Evolutionary conservation across 2,888 invertebrate species (phyloP).

Genomic region (Agriopis leucophaearia): DNA sequence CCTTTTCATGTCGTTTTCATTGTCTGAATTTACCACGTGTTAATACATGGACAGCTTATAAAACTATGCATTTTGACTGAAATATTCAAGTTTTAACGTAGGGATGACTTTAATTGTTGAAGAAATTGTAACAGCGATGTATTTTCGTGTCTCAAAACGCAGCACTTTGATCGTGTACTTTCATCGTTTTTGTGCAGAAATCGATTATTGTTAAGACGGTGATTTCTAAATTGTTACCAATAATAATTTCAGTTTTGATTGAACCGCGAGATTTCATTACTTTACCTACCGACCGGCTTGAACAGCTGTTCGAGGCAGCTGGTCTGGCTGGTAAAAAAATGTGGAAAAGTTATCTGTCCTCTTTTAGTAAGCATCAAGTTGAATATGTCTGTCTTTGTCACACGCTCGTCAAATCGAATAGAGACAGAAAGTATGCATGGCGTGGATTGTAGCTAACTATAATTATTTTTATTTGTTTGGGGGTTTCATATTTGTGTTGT

Average conservation of each 20-base stretch:
- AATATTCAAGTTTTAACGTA: background rate
- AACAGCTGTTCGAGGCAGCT: slow-evolving; percentile 85
- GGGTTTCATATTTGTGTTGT: slow-evolving; percentile 1
- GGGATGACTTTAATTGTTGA: background rate
- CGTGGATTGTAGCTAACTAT: background rate
- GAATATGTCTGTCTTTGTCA: slow-evolving; percentile 65
- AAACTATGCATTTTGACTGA: background rate
- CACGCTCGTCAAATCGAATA: slow-evolving; percentile 54
- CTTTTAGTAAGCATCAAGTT: slow-evolving; percentile 65
- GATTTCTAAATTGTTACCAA: background rate
- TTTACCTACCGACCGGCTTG: slow-evolving; percentile 66
- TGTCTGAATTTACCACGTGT: slow-evolving; percentile 62
- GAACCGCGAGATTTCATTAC: slow-evolving; percentile 7
- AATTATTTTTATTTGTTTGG: background rate
- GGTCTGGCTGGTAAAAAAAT: slow-evolving; percentile 80
- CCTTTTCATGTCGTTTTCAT: slow-evolving; percentile 65
- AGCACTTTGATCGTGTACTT: background rate
- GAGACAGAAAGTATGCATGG: slow-evolving; percentile 33
- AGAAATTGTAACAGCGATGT: slow-evolving; percentile 8
- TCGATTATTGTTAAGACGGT: slow-evolving; percentile 17
- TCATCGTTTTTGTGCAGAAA: slow-evolving; percentile 15
- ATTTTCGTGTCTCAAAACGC: background rate
- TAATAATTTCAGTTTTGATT: slow-evolving; percentile 1
- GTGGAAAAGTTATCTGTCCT: slow-evolving; percentile 76
- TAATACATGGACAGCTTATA: slow-evolving; percentile 14